Evolutionary conservation across 2,888 invertebrate species (phyloP).

Genomic region (Sesia bembeciformis): DNA sequence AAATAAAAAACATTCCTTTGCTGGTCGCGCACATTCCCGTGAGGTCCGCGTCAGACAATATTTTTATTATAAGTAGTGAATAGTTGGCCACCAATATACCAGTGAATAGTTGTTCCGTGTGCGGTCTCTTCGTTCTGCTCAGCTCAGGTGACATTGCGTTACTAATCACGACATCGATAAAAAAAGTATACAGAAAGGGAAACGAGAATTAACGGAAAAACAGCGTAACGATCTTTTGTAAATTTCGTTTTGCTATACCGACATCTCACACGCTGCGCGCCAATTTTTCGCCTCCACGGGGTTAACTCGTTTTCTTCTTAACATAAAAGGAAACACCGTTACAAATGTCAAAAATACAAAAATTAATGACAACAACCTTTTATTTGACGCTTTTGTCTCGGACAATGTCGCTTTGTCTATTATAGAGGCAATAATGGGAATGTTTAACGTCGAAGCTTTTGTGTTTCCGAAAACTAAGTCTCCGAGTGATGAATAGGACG

Average conservation of each 20-base stretch:
- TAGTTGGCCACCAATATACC: conserved; percentile 57
- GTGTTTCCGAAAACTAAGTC: conserved; percentile 51
- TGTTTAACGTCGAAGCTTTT: conserved; percentile 69
- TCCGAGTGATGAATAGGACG: conserved; percentile 50
- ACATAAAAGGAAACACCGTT: conserved; percentile 53
- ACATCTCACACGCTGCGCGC: conserved; percentile 51
- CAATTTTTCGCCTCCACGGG: conserved; percentile 52
- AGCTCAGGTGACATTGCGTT: conserved; percentile 67
- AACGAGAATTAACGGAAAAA: conserved; percentile 38
- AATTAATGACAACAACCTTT: conserved; percentile 69
- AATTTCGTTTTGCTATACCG: conserved; percentile 21
- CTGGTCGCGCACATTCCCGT: too few species aligned
- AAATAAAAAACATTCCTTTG: too few species aligned
- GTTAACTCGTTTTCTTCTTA: conserved; percentile 32
- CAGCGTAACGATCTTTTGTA: conserved; percentile 34
- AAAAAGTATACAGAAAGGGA: conserved; percentile 47
- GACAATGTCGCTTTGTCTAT: conserved; percentile 66
- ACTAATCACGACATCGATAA: conserved; percentile 42
- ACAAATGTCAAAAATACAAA: conserved; percentile 63
- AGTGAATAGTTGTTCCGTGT: conserved; percentile 53
- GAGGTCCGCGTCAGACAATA: too few species aligned
- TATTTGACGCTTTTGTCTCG: conserved; percentile 60
- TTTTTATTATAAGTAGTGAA: conserved; percentile 17
- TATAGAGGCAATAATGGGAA: conserved; percentile 62
- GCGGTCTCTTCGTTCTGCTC: conserved; percentile 59